These are phyloP conservation scores for Allophyes oxyacanthae DNA, from an alignment of 2,888 invertebrate genomes.

Conservation along the genomic window DNA sequence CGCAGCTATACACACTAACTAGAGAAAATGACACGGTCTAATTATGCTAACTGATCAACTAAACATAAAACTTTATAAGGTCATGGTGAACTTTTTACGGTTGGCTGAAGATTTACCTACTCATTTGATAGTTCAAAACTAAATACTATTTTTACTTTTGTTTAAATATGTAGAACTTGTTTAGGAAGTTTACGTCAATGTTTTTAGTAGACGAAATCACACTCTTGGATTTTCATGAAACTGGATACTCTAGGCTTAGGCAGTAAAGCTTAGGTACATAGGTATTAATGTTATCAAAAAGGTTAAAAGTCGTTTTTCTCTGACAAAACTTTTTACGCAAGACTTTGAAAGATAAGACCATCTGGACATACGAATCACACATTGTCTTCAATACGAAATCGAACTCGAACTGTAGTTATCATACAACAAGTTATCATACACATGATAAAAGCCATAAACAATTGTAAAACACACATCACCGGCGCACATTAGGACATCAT, in stretches of 20 bases:
- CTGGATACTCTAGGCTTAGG: too few relatives aligned
- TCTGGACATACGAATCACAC: constrained; percentile 26
- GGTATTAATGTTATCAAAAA: too few relatives aligned
- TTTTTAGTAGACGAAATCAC: too few relatives aligned
- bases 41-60: constrained; percentile 35
- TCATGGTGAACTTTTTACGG: constrained; percentile 44
- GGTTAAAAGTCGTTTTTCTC: too few relatives aligned
- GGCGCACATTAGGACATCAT: too few relatives aligned
- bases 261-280: constrained; percentile 12
- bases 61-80: constrained; percentile 37
- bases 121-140: constrained; percentile 44
- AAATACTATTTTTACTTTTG: constrained; percentile 20
- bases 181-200: constrained; percentile 41
- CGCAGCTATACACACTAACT: not conserved
- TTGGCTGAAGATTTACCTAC: constrained; percentile 23
- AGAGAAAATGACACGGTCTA: constrained; percentile 30
- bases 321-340: too few relatives aligned
- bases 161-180: constrained; percentile 28
- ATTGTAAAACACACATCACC: constrained; percentile 29
- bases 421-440: constrained; percentile 26
- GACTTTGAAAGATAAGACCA: constrained; percentile 10
- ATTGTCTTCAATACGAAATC: constrained; percentile 8
- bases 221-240: too few relatives aligned
- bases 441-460: constrained; percentile 44
- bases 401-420: constrained; percentile 19